Base-by-base conservation (phyloP, 2,113 vertebrate species). In the Psittacus erithacus region DNA sequence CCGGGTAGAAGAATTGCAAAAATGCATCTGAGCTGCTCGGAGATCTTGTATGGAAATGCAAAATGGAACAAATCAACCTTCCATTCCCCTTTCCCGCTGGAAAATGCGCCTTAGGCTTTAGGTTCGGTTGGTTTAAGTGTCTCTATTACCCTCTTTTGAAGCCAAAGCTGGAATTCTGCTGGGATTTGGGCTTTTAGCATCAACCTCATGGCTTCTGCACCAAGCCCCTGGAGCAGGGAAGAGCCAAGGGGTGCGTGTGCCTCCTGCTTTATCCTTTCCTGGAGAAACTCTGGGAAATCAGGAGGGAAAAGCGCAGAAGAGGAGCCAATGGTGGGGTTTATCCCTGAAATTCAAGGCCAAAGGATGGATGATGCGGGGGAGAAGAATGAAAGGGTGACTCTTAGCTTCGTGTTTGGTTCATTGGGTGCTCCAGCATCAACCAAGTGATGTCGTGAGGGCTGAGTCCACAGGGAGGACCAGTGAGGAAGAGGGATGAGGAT, bases 1-100 rank as follows among this genome's bases (percentile, higher is more conserved):
- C 53, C 13, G 31, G 83, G 64, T 80, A 71, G 63, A 95, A 62
- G 95, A 95, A 95, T 95, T n/a, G 82, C 95, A 95, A 94, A 97
- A 96, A 96, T 78, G 88, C 86, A 73, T 84, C 79, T 84, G 94
- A 93, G 47, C 80, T 59, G 82, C 90, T 95, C 74, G 27, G 86
- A 68, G 38, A n/a, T 83, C 35, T 55, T 17, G 78, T 8, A 18
- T 84, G 84, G 93, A 85, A 92, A 88, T 1, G 39, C 86, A 83
- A 82, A 86, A 11, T 77, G 84, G 84, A 92, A 88, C 80, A 82
- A 76, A 68, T 55, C 59, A 90, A 46, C 27, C 25, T 80, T 35
- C 86, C 55, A 71, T 71, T 63, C 49, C 53, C 53, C 49, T 80
- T 86, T 81, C 79, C 77, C 59, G 27, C 29, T 7, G 59, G 31